Evolutionary conservation across 2,113 vertebrate genomes (phyloP).

Genomic region (Xyliphius kryptos): DNA sequence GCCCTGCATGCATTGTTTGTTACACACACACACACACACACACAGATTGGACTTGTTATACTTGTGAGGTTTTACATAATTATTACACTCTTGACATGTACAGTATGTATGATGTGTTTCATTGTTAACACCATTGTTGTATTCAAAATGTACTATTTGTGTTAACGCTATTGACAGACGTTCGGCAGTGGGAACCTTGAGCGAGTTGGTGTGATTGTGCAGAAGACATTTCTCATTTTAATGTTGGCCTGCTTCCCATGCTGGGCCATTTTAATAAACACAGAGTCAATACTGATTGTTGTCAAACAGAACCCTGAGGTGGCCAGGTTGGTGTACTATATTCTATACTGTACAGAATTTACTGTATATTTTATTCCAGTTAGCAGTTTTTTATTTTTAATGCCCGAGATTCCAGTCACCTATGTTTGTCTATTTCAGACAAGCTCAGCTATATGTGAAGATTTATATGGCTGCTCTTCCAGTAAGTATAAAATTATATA

Average conservation of each 20-base stretch:
- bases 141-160: no score
- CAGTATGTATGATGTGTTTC: no score
- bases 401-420: no score
- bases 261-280: conserved; percentile 90
- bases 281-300: conserved; percentile 71
- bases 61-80: no score
- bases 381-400: no score
- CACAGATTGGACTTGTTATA: no score
- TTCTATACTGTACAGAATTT: no score
- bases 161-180: conserved; percentile 65
- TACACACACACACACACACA: no score
- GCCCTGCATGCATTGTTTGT: no score
- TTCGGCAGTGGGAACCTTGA: conserved; percentile 76
- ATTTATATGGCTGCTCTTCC: conserved; percentile 87
- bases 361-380: no score
- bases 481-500: conserved; percentile 63
- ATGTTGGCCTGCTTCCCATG: conserved; percentile 84
- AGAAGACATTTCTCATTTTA: conserved; percentile 72
- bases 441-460: conserved; percentile 83
- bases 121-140: no score
- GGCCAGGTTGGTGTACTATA: conserved; percentile 66
- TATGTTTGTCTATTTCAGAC: conserved; percentile 57
- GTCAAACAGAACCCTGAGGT: conserved; percentile 73
- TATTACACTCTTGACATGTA: no score
- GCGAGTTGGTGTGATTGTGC: conserved; percentile 79